Base-by-base conservation (phyloP, 2,113 vertebrate species). In the Gymnorhina tibicen region DNA sequence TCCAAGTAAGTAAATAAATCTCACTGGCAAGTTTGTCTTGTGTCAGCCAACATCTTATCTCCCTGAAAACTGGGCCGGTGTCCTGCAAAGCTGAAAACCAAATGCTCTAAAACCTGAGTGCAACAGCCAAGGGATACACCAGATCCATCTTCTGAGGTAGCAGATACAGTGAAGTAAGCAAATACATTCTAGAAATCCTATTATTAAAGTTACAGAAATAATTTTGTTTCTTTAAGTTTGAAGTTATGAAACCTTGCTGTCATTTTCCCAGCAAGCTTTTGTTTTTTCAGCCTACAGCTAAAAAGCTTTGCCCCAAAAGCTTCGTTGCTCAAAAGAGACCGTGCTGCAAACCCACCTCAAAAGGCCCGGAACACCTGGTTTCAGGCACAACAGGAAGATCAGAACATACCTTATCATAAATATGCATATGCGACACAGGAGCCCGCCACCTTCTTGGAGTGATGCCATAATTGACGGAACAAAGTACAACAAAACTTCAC, bases 1-100 rank as follows among this genome's bases (percentile, higher is more conserved):
- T 96, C 95, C 94, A 96, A 94, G 94, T 77, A 80, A 91, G 90
- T 83, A 93, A 96, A 96, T 87, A 95, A 91, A 96, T 87, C 85
- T 85, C 66, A 33, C 82, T 93, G 78, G 77, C 82, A 82, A 87
- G 87, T 91, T 96, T 91, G 78, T 89, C 72, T 90, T 96, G 58
- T 95, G 81, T 90, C 85, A 89, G 91, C 87, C 87, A 95, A 74
- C 56, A 69, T 91, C 80, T 95, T 69, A 53, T 93, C 93, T 93
- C 62, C 77, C 87, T 5, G 0, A 89, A 92, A 96, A 82, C 91
- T 82, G 93, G 94, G 85, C 87, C 8, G 53, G 85, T 80, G 88
- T 95, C 88, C 95, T 85, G 81, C 89, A 62, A 94, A 87, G 66
- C 77, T 93, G 75, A 58, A 92, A 93, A 83, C 69, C 6, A 11